Evolutionary conservation across 2,113 vertebrate genomes (phyloP), one percentile per base, ranked within the genome.

Genomic region (Micronycteris hirsuta): DNA sequence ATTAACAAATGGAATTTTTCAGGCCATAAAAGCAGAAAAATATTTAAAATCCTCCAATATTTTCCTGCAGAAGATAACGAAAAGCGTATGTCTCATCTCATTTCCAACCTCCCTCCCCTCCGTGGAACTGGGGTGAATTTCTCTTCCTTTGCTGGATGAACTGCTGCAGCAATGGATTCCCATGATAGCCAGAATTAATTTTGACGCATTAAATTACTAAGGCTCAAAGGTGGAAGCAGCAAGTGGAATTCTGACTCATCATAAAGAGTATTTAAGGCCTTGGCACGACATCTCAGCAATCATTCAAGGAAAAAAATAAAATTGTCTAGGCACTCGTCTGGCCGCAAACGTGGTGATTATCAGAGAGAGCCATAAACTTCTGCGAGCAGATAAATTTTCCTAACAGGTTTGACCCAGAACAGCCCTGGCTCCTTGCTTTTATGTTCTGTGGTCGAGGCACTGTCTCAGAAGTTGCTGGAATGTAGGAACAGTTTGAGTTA

Each of bases 271-370:
- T 31, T 88, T 45, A 77, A 5, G 83, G 63, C 49, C 49, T 85
- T 83, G 84, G 86, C 82, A 81, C 71, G 7, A 26, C 36, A 19
- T 33, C 58, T 52, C 4, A 85, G 89, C 15, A 38, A 47, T 41
- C n/a, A 13, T 14, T 89, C 83, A n/a, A n/a, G 58, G 87, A 78
- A 63, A 89, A 82, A 91, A 96, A 84, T 82, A 54, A 38, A n/a
- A 16, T 3, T 19, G n/a, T 24, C n/a, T 24, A 14, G 47, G 22
- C 2, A n/a, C 24, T 52, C n/a, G 0, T 52, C 65, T 33, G 47
- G 73, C 91, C 22, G 10, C 33, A 11, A 43, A 15, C 70, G 19
- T 9, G 0, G 73, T 31, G 94, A 54, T n/a, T 31, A 58, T 74
- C 43, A 58, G 47, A 70, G 52, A 74, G 8, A 45, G 41, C 67